Evolutionary conservation across 2,113 vertebrate species (phyloP), one percentile per base, ranked within the genome.

Genomic region (Brienomyrus longianalis): DNA sequence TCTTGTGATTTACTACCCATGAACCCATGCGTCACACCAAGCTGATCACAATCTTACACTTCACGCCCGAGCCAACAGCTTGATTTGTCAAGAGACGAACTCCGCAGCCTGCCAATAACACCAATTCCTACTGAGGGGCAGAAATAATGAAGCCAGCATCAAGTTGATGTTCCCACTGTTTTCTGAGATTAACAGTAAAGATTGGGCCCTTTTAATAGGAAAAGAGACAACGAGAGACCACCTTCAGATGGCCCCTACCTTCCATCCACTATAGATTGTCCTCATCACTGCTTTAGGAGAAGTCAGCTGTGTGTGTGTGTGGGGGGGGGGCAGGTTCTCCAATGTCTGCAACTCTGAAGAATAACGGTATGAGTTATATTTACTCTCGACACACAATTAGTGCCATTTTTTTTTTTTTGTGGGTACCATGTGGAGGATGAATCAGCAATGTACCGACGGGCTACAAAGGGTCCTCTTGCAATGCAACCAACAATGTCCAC

Each of bases 1-100:
- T 56, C 19, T 17, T 27, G 85, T 56, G 96, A 95, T 96, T 95
- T 87, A 56, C 85, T 87, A 54, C 51, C 59, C 45, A 70, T 50
- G 88, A 47, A 74, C 77, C 88, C 94, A 92, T 95, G 94, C 90
- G 83, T 96, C 94, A 95, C 10, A 43, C 94, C 91, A 93, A 94
- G 95, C 95, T 88, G 92, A 94, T 96, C 94, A 94, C 95, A 96
- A 96, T 95, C 92, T 96, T 94, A 94, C 94, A 94, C 93, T 95
- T 96, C 95, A 94, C 91, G 95, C 94, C 94, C 96, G 95, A 95
- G 92, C 95, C 94, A 95, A 95, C 96, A 95, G 94, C 93, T 96
- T 96, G 96, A 96, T 97, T 96, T 96, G 95, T 97, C 94, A 96
- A 90, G 94, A 95, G 95, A 95, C 92, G 91, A 89, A 92, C 83